Evolutionary conservation across 1,140 invertebrate genomes (phyloP).

Genomic region (Radopholus similis): DNA sequence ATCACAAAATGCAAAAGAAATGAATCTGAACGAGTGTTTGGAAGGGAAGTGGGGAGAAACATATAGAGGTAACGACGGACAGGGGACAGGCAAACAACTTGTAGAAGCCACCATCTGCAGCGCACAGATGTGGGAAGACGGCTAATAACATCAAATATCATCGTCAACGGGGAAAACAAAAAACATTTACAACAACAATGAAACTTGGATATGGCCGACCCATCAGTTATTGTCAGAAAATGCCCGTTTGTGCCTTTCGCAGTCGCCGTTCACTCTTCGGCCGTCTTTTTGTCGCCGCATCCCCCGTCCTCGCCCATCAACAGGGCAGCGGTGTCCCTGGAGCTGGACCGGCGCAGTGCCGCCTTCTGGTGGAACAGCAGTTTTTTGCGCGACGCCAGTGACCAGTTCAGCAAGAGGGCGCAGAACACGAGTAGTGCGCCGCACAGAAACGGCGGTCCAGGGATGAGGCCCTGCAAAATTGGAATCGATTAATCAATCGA

Average conservation of each 20-base stretch:
- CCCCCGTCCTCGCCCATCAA: conserved; percentile 13
- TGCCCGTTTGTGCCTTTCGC: neutral
- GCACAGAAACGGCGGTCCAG: conserved; percentile 99
- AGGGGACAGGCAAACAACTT: too few relatives aligned
- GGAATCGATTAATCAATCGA: conserved; percentile 12
- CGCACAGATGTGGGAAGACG: neutral
- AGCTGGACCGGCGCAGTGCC: neutral
- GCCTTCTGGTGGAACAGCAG: conserved; percentile 12
- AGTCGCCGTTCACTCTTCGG: neutral
- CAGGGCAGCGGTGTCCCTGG: neutral
- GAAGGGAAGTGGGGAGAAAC: too few relatives aligned
- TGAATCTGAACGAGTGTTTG: too few relatives aligned
- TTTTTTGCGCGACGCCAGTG: conserved; percentile 30
- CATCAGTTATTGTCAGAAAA: neutral
- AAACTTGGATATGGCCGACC: neutral
- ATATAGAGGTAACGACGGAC: too few relatives aligned
- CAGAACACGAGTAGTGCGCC: conserved; percentile 91
- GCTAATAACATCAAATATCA: neutral
- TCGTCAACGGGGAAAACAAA: neutral
- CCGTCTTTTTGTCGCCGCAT: neutral
- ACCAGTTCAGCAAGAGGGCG: conserved; percentile 74
- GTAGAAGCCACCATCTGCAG: too few relatives aligned
- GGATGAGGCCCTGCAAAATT: conserved; percentile 71
- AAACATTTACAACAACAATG: neutral
- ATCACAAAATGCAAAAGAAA: too few relatives aligned